phyloP scores from a whole-genome alignment of 2,888 invertebrate genomes.

The Harpalus rufipes region DNA sequence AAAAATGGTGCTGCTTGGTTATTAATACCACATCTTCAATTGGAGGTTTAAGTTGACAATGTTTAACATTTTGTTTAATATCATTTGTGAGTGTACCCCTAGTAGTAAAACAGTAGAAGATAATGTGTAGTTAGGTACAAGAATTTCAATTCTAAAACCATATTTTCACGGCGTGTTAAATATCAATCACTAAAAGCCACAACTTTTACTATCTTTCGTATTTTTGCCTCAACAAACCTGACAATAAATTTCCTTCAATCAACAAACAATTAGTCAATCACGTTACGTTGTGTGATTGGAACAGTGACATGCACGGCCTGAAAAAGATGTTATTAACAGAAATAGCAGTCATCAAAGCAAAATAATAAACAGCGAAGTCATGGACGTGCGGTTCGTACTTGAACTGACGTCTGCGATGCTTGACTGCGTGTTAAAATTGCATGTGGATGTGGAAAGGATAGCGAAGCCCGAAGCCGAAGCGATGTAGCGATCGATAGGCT shows the following conservation, averaged over 20 bases:
- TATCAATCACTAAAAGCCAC: background rate
- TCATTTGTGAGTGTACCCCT: too few species aligned
- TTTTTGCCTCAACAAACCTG: background rate
- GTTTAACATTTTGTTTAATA: too few species aligned
- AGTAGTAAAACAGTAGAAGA: too few species aligned
- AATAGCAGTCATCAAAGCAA: conserved; percentile 12
- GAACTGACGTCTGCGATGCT: conserved; percentile 18
- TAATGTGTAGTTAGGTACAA: too few species aligned
- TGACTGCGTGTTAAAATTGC: conserved; percentile 22
- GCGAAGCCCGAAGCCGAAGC: background rate
- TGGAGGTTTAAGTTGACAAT: too few species aligned
- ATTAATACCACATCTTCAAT: too few species aligned
- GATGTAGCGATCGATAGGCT: background rate
- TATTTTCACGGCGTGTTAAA: too few species aligned
- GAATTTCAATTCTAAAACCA: too few species aligned
- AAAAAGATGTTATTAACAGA: conserved; percentile 15
- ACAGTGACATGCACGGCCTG: background rate
- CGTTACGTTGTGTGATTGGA: background rate
- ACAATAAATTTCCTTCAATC: background rate
- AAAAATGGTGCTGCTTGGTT: too few species aligned
- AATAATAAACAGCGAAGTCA: conserved; percentile 25
- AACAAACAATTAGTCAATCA: background rate
- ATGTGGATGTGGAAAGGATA: background rate
- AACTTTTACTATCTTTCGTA: background rate
- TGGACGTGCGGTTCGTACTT: background rate